Evolutionary conservation across 2,113 vertebrate genomes (phyloP).

Genomic region (Dipodomys spectabilis): DNA sequence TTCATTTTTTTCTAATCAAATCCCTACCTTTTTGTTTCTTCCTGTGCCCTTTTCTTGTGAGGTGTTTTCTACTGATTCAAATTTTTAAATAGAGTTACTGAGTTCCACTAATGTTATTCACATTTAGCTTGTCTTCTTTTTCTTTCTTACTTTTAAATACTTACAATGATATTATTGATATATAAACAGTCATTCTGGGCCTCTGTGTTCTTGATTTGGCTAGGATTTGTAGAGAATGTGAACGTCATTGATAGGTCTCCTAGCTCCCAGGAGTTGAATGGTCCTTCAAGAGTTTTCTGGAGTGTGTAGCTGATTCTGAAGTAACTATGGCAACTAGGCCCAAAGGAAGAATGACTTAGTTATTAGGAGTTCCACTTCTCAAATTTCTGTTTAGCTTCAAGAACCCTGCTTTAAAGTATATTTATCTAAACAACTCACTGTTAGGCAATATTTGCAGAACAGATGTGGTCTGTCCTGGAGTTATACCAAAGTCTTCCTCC

Average conservation of each 20-base stretch:
- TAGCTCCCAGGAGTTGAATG: background rate
- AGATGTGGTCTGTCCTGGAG: background rate
- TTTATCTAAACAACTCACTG: background rate
- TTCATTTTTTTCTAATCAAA: background rate
- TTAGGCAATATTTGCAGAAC: background rate
- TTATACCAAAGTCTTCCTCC: background rate
- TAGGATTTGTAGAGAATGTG: background rate
- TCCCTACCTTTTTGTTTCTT: background rate
- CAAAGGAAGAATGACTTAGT: background rate
- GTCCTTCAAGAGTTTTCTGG: background rate
- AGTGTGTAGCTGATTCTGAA: background rate
- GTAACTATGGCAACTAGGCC: background rate
- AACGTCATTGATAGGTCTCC: background rate
- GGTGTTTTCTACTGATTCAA: background rate
- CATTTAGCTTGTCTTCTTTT: too few species aligned
- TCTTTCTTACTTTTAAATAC: too few species aligned
- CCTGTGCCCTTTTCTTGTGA: background rate
- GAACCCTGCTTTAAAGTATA: background rate
- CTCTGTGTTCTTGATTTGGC: too few species aligned
- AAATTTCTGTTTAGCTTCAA: background rate
- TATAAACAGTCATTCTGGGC: too few species aligned
- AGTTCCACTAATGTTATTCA: too few species aligned
- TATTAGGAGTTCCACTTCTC: background rate
- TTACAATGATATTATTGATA: too few species aligned
- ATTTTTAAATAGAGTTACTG: background rate